These are phyloP conservation scores for Melieria omissa DNA, from an alignment of 2,888 invertebrate genomes.

Conservation along the genomic window DNA sequence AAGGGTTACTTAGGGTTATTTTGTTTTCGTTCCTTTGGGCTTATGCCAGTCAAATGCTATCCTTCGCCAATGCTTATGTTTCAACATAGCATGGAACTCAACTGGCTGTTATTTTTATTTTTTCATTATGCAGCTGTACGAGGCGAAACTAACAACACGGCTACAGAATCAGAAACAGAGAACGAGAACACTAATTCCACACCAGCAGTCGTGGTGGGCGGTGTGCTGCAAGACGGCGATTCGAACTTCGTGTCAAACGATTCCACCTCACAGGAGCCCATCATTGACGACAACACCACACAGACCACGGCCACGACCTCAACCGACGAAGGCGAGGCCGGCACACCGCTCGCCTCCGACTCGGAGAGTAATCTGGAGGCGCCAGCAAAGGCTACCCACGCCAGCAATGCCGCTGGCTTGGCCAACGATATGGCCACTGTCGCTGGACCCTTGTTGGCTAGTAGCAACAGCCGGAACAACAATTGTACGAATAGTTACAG, in stretches of 20 bases:
- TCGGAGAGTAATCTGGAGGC: conserved; percentile 81
- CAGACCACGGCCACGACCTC: conserved; percentile 70
- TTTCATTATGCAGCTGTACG: conserved; percentile 46
- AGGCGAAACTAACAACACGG: conserved; percentile 48
- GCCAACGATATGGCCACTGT: not conserved
- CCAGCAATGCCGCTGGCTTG: not conserved
- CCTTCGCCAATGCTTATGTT: too few relatives aligned
- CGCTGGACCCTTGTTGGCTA: conserved; percentile 17
- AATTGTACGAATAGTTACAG: conserved; percentile 33
- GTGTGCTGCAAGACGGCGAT: conserved; percentile 55
- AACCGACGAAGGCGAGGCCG: conserved; percentile 49
- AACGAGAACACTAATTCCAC: conserved; percentile 59
- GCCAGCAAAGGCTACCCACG: conserved; percentile 37
- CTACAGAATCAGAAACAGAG: conserved; percentile 58
- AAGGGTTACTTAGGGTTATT: too few relatives aligned
- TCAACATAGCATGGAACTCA: too few relatives aligned
- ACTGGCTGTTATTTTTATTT: not conserved
- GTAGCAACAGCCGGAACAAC: conserved; percentile 33
- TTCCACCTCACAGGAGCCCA: conserved; percentile 64
- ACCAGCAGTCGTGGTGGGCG: conserved; percentile 44
- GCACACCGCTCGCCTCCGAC: conserved; percentile 70
- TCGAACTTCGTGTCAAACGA: conserved; percentile 65
- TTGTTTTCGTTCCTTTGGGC: too few relatives aligned
- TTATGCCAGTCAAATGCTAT: too few relatives aligned
- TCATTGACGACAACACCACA: conserved; percentile 67